Evolutionary conservation across 2,797 vertebrate species (phyloP), one percentile per base, ranked within the genome.

Genomic region (Cuniculus paca): DNA sequence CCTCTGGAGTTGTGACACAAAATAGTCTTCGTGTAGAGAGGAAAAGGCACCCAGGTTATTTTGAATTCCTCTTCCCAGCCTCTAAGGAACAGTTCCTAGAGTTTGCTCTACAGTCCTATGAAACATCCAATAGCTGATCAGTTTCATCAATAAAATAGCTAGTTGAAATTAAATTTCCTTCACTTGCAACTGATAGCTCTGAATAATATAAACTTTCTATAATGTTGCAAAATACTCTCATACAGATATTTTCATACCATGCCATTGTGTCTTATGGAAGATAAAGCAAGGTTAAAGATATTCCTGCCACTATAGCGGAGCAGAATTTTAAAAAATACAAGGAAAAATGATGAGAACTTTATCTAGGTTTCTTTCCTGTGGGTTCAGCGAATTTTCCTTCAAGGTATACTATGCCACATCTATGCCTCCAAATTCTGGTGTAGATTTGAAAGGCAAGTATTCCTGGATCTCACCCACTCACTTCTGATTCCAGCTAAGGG

Each of bases 151-250:
- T 2, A 56, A 82, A 39, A 50, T 65, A 68, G 87, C 52, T 92
- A 45, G 20, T 72, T 74, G 88, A 42, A 82, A 54, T 42, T 88
- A 26, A 94, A 26, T 88, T 94, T 94, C 34, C 4, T 75, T 84
- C 39, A n/a, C n/a, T 82, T 89, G 19, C 14, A 82, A 72, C 34
- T 54, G 48, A 77, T 70, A 95, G 28, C 78, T 36, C 61, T 60
- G 13, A 95, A 81, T 52, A 85, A 95, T 54, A 78, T 5, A 82
- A 86, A 93, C 14, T 82, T 91, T 48, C 65, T 82, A 26, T 79
- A 85, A 58, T 39, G 65, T 61, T 88, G 31, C 28, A 95, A 87
- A 89, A 83, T 79, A 9, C 68, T 88, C 68, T 93, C 31, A 79
- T 50, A 65, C 11, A 86, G 36, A 60, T 56, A 88, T 52, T 95